phyloP scores from a whole-genome alignment of 64 coral and sea anemone species.

The Pocillopora damicornis region DNA sequence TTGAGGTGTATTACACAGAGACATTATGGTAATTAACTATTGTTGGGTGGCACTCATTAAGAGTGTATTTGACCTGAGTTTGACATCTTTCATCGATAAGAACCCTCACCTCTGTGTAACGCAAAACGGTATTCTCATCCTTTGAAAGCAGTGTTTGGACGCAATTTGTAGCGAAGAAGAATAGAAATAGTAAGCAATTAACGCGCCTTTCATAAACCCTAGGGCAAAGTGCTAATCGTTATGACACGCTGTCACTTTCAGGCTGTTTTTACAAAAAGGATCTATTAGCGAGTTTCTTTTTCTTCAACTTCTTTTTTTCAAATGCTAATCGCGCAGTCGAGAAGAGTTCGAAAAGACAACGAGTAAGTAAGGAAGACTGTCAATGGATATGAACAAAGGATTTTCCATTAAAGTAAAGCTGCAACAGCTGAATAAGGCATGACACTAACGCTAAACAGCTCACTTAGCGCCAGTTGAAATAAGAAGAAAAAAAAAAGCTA shows the following conservation, averaged over 20 bases:
- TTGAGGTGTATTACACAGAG: constrained; percentile 21
- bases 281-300: constrained; percentile 16
- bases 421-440: constrained; percentile 52
- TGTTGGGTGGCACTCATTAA: constrained; percentile 51
- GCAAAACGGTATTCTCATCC: constrained; percentile 34
- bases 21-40: constrained; percentile 47
- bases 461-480: not conserved
- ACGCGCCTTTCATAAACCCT: constrained; percentile 30
- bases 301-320: constrained; percentile 37
- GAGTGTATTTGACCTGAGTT: constrained; percentile 37
- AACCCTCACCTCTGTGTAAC: constrained; percentile 20
- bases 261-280: constrained; percentile 35
- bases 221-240: constrained; percentile 52
- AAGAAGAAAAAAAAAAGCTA: constrained; percentile 3
- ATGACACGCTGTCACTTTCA: constrained; percentile 46
- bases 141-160: constrained; percentile 12
- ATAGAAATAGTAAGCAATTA: constrained; percentile 41
- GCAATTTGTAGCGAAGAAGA: constrained; percentile 27
- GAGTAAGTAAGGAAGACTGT: constrained; percentile 13
- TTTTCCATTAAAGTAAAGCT: constrained; percentile 27
- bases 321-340: constrained; percentile 19
- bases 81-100: constrained; percentile 39
- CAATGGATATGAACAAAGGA: constrained; percentile 40
- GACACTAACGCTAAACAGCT: constrained; percentile 6
- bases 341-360: constrained; percentile 20